phyloP scores from a whole-genome alignment of 1,140 invertebrate genomes.

The Pinna nobilis region DNA sequence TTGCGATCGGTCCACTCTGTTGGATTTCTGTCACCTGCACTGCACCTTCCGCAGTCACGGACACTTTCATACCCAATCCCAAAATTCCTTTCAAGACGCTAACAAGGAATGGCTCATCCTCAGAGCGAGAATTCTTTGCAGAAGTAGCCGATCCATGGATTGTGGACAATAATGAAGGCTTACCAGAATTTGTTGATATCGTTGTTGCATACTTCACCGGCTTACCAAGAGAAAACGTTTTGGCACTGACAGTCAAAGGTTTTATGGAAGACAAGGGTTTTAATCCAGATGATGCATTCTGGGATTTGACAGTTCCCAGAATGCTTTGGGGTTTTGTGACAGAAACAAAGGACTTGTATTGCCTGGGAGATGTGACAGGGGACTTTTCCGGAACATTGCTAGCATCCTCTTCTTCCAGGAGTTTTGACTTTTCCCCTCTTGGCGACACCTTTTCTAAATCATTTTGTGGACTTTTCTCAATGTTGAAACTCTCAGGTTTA shows the following conservation, averaged over 20 bases:
- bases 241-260: slow-evolving; percentile 32
- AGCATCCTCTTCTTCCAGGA: no score
- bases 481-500: no score
- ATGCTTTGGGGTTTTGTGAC: slow-evolving; percentile 33
- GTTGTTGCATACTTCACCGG: slow-evolving; percentile 22
- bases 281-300: slow-evolving; percentile 15
- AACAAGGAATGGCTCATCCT: slow-evolving; percentile 61
- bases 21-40: slow-evolving; percentile 60
- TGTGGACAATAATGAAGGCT: slow-evolving; percentile 35
- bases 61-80: slow-evolving; percentile 64
- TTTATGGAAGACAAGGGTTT: slow-evolving; percentile 39
- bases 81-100: slow-evolving; percentile 65
- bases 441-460: no score
- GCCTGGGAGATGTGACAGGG: neutral
- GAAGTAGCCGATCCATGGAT: slow-evolving; percentile 25
- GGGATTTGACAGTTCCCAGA: slow-evolving; percentile 23
- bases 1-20: slow-evolving; percentile 57
- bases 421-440: no score
- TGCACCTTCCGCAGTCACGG: slow-evolving; percentile 50
- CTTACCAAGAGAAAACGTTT: slow-evolving; percentile 25
- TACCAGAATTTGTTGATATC: slow-evolving; percentile 22
- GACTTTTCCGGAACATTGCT: no score
- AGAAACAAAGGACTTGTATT: slow-evolving; percentile 33
- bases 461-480: no score
- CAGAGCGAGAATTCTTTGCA: slow-evolving; percentile 31